Base-by-base conservation (phyloP, 1,140 invertebrate species). In the Tribolium madens region DNA sequence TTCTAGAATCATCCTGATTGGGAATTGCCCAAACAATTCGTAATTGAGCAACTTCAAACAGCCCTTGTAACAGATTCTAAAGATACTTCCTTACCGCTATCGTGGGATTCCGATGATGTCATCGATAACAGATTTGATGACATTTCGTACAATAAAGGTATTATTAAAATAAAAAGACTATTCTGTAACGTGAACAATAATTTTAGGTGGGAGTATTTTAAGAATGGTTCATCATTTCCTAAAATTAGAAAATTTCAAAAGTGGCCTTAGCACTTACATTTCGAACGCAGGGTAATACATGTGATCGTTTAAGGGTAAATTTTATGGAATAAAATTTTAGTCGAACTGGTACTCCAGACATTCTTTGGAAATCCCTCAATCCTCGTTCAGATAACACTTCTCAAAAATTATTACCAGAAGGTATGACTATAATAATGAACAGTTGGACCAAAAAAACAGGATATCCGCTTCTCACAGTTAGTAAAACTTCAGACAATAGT, bases 211-310 rank as follows among this genome's bases (percentile, higher is more conserved):
- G 0, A 87, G 90, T 7, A 84, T 96, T 9, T 91, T 96, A 12
- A 87, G 93, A 75, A 95, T 95, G 94, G 91, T 94, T 81, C 87
- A 91, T 78, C 89, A 92, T 81, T 89, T 92, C 31, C 86, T 95
- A n/a, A 91, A 92, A 2, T 85, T 87, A 26, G 84, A 87, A 0
- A 87, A 88, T 0, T 94, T 95, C 82, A 85, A 87, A 79, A 83
- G 85, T 69, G 92, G 91, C 2, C 82, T 94, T 31, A 85, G 84
- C 12, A 81, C 84, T 7, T 92, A 92, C 79, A 82, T 92, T 0
- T 77, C 75, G 3, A 79, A 85, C 36, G 36, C 36, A 36, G 82
- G 87, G 89, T 90, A 87, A 84, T 81, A 33, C 36, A 42, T 9
- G 9, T 9, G 9, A 2, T 1, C 7, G n/a, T 42, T 2, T 0